These are phyloP conservation scores for Archivesica marissinica DNA, from an alignment of 1,140 invertebrate species.

Conservation along the genomic window DNA sequence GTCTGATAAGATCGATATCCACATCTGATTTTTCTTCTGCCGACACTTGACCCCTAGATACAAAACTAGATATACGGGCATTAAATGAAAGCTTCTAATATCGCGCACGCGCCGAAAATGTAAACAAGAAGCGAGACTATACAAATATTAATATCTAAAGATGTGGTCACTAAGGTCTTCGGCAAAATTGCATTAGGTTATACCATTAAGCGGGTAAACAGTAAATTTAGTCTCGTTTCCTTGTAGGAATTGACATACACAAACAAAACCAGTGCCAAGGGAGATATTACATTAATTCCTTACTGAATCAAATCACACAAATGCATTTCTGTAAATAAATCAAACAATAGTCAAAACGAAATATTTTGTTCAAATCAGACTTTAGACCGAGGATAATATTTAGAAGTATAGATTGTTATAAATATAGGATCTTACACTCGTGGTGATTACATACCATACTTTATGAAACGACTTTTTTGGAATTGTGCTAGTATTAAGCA, in stretches of 20 bases:
- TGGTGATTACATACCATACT: too few relatives aligned
- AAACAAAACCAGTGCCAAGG: slow-evolving; percentile 49
- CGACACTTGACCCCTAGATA: slow-evolving; percentile 54
- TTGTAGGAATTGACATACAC: slow-evolving; percentile 54
- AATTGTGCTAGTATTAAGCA: too few relatives aligned
- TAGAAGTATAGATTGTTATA: too few relatives aligned
- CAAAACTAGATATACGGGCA: slow-evolving; percentile 53
- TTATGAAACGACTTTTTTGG: too few relatives aligned
- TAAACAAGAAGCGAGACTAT: slow-evolving; percentile 60
- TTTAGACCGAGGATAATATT: too few relatives aligned
- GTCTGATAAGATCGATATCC: slow-evolving; percentile 50
- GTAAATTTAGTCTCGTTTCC: slow-evolving; percentile 56
- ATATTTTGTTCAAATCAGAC: background rate
- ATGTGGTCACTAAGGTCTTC: slow-evolving; percentile 56
- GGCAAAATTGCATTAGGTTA: slow-evolving; percentile 60
- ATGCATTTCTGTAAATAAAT: slow-evolving; percentile 48
- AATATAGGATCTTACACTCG: too few relatives aligned
- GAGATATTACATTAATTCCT: slow-evolving; percentile 51
- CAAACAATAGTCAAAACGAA: background rate
- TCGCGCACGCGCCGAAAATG: slow-evolving; percentile 59
- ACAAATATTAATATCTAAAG: slow-evolving; percentile 65
- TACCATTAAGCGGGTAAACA: slow-evolving; percentile 54
- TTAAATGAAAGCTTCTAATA: slow-evolving; percentile 56
- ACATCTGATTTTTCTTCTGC: slow-evolving; percentile 33
- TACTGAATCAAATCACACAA: slow-evolving; percentile 58